Evolutionary conservation across 2,797 vertebrate genomes (phyloP), one percentile per base, ranked within the genome.

Genomic region (Geotrypetes seraphini): DNA sequence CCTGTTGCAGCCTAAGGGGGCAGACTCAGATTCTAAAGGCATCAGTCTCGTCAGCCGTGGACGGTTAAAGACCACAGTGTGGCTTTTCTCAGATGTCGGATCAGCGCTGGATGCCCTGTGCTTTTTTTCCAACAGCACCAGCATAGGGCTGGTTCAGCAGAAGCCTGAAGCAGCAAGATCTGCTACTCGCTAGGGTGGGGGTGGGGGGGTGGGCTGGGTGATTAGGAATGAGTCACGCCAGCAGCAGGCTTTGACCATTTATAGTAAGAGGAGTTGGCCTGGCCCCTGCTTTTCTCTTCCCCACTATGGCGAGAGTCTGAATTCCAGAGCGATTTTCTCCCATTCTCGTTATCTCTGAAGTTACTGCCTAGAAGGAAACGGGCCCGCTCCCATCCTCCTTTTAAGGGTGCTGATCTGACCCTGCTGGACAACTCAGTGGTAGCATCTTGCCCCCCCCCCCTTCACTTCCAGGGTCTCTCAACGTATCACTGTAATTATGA

Each of bases 181-280:
- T 47, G 57, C 59, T 61, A 48, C 13, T 8, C 25, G 16, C 7
- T 9, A 8, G 3, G 22, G 33, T 12, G 19, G 19, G 4, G 19
- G 5, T 8, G 8, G 19, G 19, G 19, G 19, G 17, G n/a, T n/a
- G n/a, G n/a, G n/a, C n/a, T n/a, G n/a, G n/a, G n/a, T n/a, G 5
- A 10, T 19, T 6, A 11, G n/a, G n/a, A 11, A 22, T 32, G 53
- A 65, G 50, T 28, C 39, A 70, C 30, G 37, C 4, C 10, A 58
- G 26, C 3, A 0, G 41, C 33, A 23, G 48, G 25, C 39, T 54
- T 47, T 73, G 64, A 67, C 70, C 64, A 71, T 68, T 71, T 71
- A 71, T 65, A 61, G 67, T 60, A 39, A 64, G 33, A 63, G 47
- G 59, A 47, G 55, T 31, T 53, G 37, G 19, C 15, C 24, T 36